These are phyloP conservation scores for Mycteria americana DNA, from an alignment of 2,797 vertebrate genomes.

Conservation along the genomic window DNA sequence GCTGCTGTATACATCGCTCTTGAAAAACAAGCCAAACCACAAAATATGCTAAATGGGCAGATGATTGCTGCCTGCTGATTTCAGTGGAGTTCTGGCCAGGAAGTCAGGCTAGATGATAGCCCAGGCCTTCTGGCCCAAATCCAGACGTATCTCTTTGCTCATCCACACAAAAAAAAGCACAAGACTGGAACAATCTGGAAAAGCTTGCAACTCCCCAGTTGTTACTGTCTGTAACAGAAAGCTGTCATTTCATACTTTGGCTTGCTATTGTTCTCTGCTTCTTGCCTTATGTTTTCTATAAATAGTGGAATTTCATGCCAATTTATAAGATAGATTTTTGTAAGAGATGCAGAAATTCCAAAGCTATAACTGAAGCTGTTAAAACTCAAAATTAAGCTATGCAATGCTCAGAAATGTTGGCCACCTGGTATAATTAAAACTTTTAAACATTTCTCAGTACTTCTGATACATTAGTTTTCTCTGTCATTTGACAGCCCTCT, in stretches of 20 bases:
- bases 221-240: background rate
- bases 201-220: background rate
- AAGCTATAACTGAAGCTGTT: background rate
- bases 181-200: background rate
- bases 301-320: background rate
- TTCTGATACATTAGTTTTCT: background rate
- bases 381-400: background rate
- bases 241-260: background rate
- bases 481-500: constrained; percentile 32
- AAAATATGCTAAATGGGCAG: background rate
- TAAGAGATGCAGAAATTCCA: background rate
- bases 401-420: background rate
- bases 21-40: background rate
- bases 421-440: constrained; percentile 11
- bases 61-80: background rate
- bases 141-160: background rate
- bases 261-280: background rate
- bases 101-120: background rate
- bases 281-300: background rate
- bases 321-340: background rate
- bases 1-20: background rate
- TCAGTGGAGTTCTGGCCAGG: background rate
- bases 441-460: background rate
- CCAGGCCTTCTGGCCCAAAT: background rate
- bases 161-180: background rate